These are phyloP conservation scores for Synanthedon myopaeformis DNA, from an alignment of 2,888 invertebrate genomes.

Conservation along the genomic window DNA sequence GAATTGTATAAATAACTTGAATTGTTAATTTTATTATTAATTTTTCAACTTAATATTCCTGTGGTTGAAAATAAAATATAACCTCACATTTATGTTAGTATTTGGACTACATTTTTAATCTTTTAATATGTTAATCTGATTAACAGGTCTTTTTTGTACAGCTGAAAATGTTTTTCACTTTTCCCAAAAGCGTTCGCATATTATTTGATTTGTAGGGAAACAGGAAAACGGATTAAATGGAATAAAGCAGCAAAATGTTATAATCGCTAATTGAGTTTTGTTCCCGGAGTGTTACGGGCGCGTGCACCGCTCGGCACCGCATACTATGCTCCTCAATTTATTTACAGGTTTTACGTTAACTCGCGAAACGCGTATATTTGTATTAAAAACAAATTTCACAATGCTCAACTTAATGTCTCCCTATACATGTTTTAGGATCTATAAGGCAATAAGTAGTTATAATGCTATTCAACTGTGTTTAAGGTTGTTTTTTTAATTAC, in stretches of 20 bases:
- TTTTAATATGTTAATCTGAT: no score
- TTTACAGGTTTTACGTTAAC: not conserved
- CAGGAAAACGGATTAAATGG: constrained; percentile 21
- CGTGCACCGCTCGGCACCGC: constrained; percentile 14
- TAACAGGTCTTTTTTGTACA: no score
- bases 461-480: no score
- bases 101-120: no score
- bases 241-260: constrained; percentile 26
- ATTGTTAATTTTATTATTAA: no score
- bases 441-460: no score
- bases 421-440: no score
- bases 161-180: not conserved
- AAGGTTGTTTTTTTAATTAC: no score
- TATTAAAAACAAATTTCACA: not conserved
- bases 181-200: not conserved
- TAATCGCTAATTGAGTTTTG: constrained; percentile 43
- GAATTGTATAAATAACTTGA: no score
- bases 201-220: constrained; percentile 8
- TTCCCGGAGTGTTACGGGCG: constrained; percentile 17
- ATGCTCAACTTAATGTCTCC: not conserved
- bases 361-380: not conserved
- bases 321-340: not conserved
- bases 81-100: no score
- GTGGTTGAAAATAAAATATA: no score
- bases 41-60: no score